Evolutionary conservation across 2,888 invertebrate species (phyloP).

Genomic region (Drosophila falleni): DNA sequence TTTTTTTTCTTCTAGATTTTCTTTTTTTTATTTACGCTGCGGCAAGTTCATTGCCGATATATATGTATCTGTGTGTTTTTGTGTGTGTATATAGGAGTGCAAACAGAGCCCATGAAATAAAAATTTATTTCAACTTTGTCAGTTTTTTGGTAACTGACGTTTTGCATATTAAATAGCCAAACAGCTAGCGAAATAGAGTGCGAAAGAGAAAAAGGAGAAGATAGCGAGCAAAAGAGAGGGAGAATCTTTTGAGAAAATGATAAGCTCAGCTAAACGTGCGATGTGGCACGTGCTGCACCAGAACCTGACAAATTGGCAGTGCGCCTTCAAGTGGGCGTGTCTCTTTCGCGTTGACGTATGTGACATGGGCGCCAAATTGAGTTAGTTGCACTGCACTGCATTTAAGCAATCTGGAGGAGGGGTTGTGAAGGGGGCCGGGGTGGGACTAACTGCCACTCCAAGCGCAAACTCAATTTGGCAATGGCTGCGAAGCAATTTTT

Average conservation of each 20-base stretch:
- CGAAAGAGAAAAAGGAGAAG: neutral
- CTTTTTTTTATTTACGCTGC: conserved; percentile 44
- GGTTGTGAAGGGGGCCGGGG: neutral
- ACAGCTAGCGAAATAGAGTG: conserved; percentile 3
- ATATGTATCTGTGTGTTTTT: conserved; percentile 28
- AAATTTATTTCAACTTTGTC: conserved; percentile 80
- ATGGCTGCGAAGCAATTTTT: conserved; percentile 54
- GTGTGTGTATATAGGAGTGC: conserved; percentile 32
- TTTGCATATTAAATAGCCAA: conserved; percentile 78
- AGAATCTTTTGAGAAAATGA: conserved; percentile 73
- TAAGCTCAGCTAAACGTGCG: conserved; percentile 80
- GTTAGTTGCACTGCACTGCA: conserved; percentile 67
- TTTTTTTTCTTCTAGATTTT: conserved; percentile 8
- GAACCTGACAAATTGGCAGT: conserved; percentile 76
- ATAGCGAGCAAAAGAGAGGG: conserved; percentile 6
- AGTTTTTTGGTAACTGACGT: conserved; percentile 72
- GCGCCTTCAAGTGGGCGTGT: conserved; percentile 65
- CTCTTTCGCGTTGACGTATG: conserved; percentile 73
- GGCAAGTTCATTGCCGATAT: conserved; percentile 83
- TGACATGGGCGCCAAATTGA: conserved; percentile 80
- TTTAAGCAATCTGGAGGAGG: conserved; percentile 11
- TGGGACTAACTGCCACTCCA: conserved; percentile 37
- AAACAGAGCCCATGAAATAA: conserved; percentile 75
- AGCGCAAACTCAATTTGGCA: conserved; percentile 72
- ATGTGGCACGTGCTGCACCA: conserved; percentile 74